Conservation (phyloP, 2,888 invertebrate species). For the Antheraea assamensis region DNA sequence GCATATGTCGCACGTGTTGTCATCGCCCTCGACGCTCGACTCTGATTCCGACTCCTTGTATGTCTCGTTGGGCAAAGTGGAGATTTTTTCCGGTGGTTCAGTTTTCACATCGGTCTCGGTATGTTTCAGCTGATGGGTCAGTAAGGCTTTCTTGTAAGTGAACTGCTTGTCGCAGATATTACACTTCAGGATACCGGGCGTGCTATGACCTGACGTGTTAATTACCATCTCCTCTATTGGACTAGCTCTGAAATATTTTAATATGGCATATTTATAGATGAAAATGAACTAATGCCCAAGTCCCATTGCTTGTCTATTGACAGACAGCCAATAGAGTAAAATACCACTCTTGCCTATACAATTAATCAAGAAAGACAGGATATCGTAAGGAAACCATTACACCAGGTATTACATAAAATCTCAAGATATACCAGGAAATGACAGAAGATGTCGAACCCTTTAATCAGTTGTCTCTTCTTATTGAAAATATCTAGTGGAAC, state of each 20-base stretch:
- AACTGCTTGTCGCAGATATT: slow-evolving; percentile 65
- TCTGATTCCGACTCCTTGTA: slow-evolving; percentile 57
- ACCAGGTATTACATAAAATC: too few relatives aligned
- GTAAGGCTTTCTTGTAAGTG: slow-evolving; percentile 65
- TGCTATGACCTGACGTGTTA: not conserved
- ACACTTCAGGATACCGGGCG: slow-evolving; percentile 44
- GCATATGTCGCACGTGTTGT: slow-evolving; percentile 75
- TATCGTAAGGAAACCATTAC: too few relatives aligned
- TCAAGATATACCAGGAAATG: too few relatives aligned
- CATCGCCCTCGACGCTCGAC: slow-evolving; percentile 70
- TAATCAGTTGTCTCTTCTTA: too few relatives aligned
- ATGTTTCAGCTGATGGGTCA: slow-evolving; percentile 50
- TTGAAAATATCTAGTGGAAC: too few relatives aligned
- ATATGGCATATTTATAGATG: not conserved
- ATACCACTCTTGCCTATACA: not conserved
- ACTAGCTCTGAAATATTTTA: slow-evolving; percentile 7
- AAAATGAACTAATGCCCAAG: not conserved
- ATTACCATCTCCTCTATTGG: not conserved
- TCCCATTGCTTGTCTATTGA: not conserved
- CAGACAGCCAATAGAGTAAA: not conserved
- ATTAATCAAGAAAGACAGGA: not conserved
- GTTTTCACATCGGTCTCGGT: slow-evolving; percentile 47
- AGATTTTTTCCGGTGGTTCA: slow-evolving; percentile 53
- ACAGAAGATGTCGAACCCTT: too few relatives aligned
- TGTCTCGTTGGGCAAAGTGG: slow-evolving; percentile 46